Percentiles rank a stretch among this genome's conserved stretches.
Conservation (phyloP, 2,797 vertebrate genomes). For the Hydrolagus colliei region DNA sequence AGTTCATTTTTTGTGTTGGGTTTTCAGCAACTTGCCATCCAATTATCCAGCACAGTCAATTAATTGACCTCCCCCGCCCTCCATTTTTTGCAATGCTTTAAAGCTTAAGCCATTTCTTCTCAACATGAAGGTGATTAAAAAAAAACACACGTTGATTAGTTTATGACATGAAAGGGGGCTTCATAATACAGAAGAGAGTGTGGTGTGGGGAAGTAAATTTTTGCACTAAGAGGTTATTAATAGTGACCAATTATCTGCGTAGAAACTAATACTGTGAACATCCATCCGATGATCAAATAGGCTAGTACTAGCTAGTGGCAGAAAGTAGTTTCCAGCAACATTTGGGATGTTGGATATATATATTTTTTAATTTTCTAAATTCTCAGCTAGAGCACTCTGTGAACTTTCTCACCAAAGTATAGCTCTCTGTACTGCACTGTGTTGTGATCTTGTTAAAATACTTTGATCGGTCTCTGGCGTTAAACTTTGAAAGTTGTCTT, state of each 20-base stretch:
- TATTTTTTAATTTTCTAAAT: neutral
- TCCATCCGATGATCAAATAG: neutral
- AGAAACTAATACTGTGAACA: too few species aligned
- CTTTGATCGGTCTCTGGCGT: conserved; percentile 55
- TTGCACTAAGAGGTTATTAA: neutral
- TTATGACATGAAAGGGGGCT: too few species aligned
- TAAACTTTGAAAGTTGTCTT: conserved; percentile 60
- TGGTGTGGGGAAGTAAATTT: neutral
- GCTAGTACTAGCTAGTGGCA: neutral
- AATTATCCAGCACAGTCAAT: too few species aligned
- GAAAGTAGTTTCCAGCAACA: neutral
- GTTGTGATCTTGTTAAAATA: conserved; percentile 47
- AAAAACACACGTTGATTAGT: neutral
- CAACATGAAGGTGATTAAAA: neutral
- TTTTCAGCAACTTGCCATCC: too few species aligned
- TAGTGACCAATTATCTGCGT: too few species aligned
- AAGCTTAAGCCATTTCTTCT: neutral
- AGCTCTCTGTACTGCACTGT: conserved; percentile 48
- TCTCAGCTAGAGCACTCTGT: neutral
- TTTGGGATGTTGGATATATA: neutral
- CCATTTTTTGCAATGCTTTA: neutral
- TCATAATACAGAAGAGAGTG: too few species aligned
- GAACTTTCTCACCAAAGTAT: conserved; percentile 50
- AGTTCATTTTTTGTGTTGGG: too few species aligned
- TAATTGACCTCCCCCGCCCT: too few species aligned